A percentile compares a stretch with the other conserved stretches of the same genome.
These are phyloP conservation scores for Trialeurodes vaporariorum DNA, from an alignment of 1,140 invertebrate genomes.

Conservation along the genomic window DNA sequence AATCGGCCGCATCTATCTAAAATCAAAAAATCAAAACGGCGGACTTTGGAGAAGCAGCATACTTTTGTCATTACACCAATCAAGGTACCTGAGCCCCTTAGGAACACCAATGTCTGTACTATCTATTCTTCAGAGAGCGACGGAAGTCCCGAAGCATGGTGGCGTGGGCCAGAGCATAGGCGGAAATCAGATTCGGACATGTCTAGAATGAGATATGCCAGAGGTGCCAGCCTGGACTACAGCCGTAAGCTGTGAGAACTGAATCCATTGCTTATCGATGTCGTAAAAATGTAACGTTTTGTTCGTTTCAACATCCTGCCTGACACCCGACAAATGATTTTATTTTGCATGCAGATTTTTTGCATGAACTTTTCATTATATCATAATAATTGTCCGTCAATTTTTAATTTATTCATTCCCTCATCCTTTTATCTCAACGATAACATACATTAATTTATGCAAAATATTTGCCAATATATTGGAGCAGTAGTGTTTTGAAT, in stretches of 20 bases:
- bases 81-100: slow-evolving; percentile 1
- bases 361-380: slow-evolving; percentile 7
- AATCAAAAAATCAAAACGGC: background rate
- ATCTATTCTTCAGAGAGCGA: slow-evolving; percentile 8
- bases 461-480: too few relatives aligned
- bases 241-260: slow-evolving; percentile 30
- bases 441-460: too few relatives aligned
- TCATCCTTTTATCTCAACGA: too few relatives aligned
- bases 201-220: background rate
- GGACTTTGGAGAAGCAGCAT: background rate
- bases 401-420: background rate
- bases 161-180: background rate
- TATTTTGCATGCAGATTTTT: slow-evolving; percentile 3
- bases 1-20: background rate
- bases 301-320: background rate
- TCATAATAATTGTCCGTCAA: slow-evolving; percentile 4
- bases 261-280: slow-evolving; percentile 21
- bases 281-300: slow-evolving; percentile 1
- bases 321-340: background rate
- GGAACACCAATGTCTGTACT: background rate
- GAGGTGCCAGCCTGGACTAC: slow-evolving; percentile 9
- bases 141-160: slow-evolving; percentile 4
- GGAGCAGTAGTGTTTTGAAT: too few relatives aligned
- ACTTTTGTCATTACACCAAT: slow-evolving; percentile 22
- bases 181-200: background rate